phyloP scores from a whole-genome alignment of 2,888 invertebrate species.

The Lepidocyrtoides sp. region DNA sequence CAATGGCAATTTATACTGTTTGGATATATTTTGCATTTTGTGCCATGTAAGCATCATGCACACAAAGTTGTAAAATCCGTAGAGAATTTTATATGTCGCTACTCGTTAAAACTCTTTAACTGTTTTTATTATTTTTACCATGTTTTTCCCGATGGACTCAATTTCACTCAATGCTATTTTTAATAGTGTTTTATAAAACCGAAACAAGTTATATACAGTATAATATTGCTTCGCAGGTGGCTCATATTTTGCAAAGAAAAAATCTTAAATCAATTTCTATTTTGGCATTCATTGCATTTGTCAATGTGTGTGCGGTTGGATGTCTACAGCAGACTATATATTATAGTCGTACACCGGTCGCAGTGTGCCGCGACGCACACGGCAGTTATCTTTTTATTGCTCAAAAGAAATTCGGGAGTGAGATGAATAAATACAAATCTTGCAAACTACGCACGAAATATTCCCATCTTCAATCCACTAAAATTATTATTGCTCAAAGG shows the following conservation, averaged over 20 bases:
- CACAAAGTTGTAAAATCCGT: background rate
- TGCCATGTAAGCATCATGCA: background rate
- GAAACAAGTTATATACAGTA: background rate
- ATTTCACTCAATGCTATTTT: slow-evolving; percentile 27
- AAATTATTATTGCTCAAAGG: background rate
- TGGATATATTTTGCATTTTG: background rate
- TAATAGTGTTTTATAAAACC: background rate
- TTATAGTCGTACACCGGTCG: background rate
- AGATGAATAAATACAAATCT: background rate
- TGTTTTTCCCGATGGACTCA: background rate
- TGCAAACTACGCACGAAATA: slow-evolving; percentile 70
- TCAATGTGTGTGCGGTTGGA: slow-evolving; percentile 7
- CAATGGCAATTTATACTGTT: slow-evolving; percentile 42
- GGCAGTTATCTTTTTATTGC: slow-evolving; percentile 74
- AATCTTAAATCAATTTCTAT: slow-evolving; percentile 70
- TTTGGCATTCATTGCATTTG: slow-evolving; percentile 53
- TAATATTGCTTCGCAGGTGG: slow-evolving; percentile 62
- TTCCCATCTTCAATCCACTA: slow-evolving; percentile 55
- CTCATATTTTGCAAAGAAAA: slow-evolving; percentile 39
- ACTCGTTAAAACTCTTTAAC: background rate
- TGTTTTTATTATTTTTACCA: background rate
- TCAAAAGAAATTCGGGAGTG: slow-evolving; percentile 45
- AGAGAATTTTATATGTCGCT: background rate
- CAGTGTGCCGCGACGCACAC: background rate
- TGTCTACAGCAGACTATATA: background rate